Conservation (phyloP, 2,113 vertebrate species). For the Oriolus oriolus region DNA sequence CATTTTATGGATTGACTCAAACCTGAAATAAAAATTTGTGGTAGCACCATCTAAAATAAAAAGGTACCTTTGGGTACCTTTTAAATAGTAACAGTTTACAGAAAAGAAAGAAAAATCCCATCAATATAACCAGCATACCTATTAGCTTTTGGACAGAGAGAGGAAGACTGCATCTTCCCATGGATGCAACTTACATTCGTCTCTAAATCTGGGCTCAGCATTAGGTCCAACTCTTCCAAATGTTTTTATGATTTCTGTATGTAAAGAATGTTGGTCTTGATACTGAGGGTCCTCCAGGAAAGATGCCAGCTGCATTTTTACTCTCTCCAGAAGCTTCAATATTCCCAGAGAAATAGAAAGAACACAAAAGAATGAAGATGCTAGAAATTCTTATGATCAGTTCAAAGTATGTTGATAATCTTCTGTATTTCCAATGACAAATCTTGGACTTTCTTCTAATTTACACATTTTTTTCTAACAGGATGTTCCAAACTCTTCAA, state of each 20-base stretch:
- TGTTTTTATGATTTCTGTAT: constrained; percentile 96
- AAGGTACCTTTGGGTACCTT: not conserved
- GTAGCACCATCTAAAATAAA: not conserved
- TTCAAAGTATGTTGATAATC: not conserved
- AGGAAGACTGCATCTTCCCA: not conserved
- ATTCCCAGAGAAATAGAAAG: constrained; percentile 5
- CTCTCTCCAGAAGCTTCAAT: constrained; percentile 91
- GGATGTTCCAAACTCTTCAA: not conserved
- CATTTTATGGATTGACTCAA: not conserved
- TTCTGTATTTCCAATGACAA: not conserved
- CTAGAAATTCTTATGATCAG: not conserved
- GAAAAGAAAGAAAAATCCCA: not conserved
- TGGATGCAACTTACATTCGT: constrained; percentile 85
- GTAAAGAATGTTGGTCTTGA: constrained; percentile 96
- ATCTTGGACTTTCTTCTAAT: not conserved
- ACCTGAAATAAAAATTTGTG: not conserved
- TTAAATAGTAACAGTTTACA: not conserved
- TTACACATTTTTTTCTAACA: not conserved
- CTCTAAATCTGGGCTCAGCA: constrained; percentile 94
- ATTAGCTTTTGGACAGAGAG: not conserved
- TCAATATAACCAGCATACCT: not conserved
- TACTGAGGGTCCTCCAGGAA: constrained; percentile 98
- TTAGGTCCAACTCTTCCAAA: constrained; percentile 98
- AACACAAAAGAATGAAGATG: not conserved
- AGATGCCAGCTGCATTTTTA: constrained; percentile 97